A percentile compares a stretch with the other conserved stretches of the same genome.
Conservation (phyloP, 2,888 invertebrate genomes). For the Herminia tarsipennalis region DNA sequence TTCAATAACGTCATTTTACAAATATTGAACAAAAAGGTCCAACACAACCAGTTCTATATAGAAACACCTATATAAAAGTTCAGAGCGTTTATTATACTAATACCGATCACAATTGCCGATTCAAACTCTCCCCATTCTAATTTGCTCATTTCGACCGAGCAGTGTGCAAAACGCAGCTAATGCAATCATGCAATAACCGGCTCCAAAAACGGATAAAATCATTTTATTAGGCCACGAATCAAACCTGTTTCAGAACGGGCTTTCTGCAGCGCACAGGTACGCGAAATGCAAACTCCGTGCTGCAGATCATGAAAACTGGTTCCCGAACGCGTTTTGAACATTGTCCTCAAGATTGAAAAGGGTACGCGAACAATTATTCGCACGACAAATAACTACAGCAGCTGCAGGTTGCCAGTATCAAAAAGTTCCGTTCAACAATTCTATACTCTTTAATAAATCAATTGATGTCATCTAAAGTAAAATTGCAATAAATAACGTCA, state of each 20-base stretch:
- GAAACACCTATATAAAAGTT: background rate
- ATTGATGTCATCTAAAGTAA: conserved; percentile 19
- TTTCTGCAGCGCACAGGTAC: conserved; percentile 68
- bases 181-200: conserved; percentile 46
- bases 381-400: conserved; percentile 41
- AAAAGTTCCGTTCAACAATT: conserved; percentile 25
- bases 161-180: conserved; percentile 50
- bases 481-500: conserved; percentile 10
- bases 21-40: conserved; percentile 20
- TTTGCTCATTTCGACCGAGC: conserved; percentile 48
- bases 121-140: conserved; percentile 40
- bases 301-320: conserved; percentile 65
- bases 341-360: conserved; percentile 39
- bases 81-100: conserved; percentile 15
- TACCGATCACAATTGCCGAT: conserved; percentile 46
- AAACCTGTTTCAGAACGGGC: conserved; percentile 58
- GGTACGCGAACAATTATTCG: conserved; percentile 40
- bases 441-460: conserved; percentile 26
- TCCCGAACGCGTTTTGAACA: conserved; percentile 49
- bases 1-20: conserved; percentile 25
- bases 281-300: conserved; percentile 73
- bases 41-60: conserved; percentile 25
- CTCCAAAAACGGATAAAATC: conserved; percentile 35
- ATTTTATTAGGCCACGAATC: conserved; percentile 32
- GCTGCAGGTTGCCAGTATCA: conserved; percentile 51